Evolutionary conservation across 2,113 vertebrate species (phyloP).

Genomic region (Todiramphus chloris): DNA sequence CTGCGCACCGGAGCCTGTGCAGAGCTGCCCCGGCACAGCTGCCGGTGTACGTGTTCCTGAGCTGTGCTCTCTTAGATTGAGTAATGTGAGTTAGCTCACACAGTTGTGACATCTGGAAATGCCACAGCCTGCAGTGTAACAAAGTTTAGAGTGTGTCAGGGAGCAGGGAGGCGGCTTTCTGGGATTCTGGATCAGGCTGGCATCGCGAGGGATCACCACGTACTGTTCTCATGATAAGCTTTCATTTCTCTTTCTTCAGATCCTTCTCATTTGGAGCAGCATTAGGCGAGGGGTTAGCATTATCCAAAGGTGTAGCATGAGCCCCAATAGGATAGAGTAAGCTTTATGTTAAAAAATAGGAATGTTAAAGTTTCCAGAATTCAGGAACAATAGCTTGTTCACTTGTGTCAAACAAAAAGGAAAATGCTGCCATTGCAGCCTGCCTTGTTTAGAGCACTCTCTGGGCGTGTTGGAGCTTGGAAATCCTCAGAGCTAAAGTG

Average conservation of each 20-base stretch:
- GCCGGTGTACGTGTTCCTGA: rapidly evolving
- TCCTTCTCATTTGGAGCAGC: not conserved
- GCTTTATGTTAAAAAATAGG: not conserved
- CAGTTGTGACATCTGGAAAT: not conserved
- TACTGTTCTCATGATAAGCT: not conserved
- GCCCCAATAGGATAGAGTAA: not conserved
- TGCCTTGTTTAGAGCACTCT: not conserved
- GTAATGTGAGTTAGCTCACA: not conserved
- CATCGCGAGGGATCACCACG: rapidly evolving
- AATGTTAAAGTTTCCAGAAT: not conserved
- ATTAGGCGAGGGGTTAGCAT: not conserved
- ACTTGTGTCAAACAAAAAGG: not conserved
- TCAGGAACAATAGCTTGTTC: not conserved
- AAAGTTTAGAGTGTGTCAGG: not conserved
- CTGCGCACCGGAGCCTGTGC: rapidly evolving
- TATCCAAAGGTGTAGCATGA: not conserved
- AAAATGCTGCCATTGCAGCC: not conserved
- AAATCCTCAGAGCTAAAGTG: not conserved
- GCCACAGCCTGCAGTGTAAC: not conserved
- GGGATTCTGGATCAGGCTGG: not conserved
- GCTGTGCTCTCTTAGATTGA: not conserved
- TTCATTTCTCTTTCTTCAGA: not conserved
- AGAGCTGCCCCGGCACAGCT: not conserved
- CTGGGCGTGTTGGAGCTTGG: not conserved
- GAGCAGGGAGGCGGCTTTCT: not conserved